Conservation (phyloP, 1,140 invertebrate species). For the Aplysia californica region DNA sequence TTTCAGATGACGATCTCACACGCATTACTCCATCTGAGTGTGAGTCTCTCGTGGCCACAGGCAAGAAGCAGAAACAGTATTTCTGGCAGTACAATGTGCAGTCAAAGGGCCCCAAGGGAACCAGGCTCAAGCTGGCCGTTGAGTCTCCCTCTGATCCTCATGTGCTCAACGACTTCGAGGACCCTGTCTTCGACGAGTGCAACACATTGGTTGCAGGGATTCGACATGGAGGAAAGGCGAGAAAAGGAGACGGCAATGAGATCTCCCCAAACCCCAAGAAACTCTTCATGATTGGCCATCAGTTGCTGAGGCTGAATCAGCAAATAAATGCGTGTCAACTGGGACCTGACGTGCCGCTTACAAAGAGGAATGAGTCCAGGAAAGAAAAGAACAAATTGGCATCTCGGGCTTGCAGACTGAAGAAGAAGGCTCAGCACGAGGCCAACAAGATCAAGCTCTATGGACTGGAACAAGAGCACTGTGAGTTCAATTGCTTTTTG, state of each 20-base stretch:
- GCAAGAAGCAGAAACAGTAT: slow-evolving; percentile 72
- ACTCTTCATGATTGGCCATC: slow-evolving; percentile 88
- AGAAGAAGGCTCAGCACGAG: slow-evolving; percentile 69
- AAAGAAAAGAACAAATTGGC: slow-evolving; percentile 99
- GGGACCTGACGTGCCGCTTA: slow-evolving; percentile 85
- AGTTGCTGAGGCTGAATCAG: slow-evolving; percentile 91
- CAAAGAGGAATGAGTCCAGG: slow-evolving; percentile 84
- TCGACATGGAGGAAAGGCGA: slow-evolving; percentile 85
- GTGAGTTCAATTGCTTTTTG: slow-evolving; percentile 70
- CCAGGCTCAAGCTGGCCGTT: slow-evolving; percentile 55
- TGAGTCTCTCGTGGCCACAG: slow-evolving; percentile 75
- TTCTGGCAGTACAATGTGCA: slow-evolving; percentile 99
- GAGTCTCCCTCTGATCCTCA: slow-evolving; percentile 89
- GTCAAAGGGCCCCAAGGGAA: slow-evolving; percentile 94
- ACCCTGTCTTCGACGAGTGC: slow-evolving; percentile 64
- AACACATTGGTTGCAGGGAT: slow-evolving; percentile 45
- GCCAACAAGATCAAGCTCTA: slow-evolving; percentile 82
- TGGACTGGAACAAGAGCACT: slow-evolving; percentile 93
- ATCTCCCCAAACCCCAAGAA: slow-evolving; percentile 95
- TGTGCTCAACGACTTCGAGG: slow-evolving; percentile 76
- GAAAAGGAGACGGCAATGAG: slow-evolving; percentile 98
- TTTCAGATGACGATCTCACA: slow-evolving; percentile 32
- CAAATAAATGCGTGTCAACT: slow-evolving; percentile 96
- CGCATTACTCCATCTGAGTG: slow-evolving; percentile 24
- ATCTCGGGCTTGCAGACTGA: slow-evolving; percentile 87